Evolutionary conservation across 2,797 vertebrate genomes (phyloP).

Genomic region (Parauchenoglanis punctatus): DNA sequence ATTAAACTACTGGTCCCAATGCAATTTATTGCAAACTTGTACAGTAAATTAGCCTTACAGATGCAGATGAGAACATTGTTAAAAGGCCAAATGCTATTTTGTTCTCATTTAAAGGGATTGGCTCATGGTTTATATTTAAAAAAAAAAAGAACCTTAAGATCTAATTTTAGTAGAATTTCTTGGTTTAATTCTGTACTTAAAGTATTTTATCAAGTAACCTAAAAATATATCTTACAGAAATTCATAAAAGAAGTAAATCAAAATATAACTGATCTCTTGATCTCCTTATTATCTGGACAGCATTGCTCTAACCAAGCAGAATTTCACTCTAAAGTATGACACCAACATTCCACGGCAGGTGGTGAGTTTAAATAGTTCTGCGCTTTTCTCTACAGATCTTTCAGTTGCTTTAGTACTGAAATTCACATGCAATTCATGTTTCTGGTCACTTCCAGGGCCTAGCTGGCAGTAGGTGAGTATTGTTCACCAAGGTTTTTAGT

Average conservation of each 20-base stretch:
- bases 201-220: background rate
- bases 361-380: slow-evolving; percentile 61
- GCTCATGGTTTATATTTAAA: background rate
- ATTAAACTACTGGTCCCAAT: background rate
- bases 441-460: slow-evolving; percentile 73
- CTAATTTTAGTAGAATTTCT: background rate
- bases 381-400: background rate
- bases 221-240: background rate
- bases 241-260: background rate
- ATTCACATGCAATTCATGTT: slow-evolving; percentile 18
- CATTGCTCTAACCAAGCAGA: slow-evolving; percentile 82
- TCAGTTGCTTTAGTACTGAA: background rate
- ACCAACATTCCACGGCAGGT: slow-evolving; percentile 86
- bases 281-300: slow-evolving; percentile 59
- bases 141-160: background rate
- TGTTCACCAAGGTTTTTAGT: background rate
- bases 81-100: background rate
- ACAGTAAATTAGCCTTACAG: background rate
- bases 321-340: slow-evolving; percentile 85
- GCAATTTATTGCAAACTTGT: background rate
- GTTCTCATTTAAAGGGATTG: background rate
- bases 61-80: background rate
- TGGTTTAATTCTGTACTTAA: too few species aligned
- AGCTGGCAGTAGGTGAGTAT: slow-evolving; percentile 82
- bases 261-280: background rate